These are phyloP conservation scores for Eumaeus atala DNA, from an alignment of 1,140 invertebrate species.

Conservation along the genomic window DNA sequence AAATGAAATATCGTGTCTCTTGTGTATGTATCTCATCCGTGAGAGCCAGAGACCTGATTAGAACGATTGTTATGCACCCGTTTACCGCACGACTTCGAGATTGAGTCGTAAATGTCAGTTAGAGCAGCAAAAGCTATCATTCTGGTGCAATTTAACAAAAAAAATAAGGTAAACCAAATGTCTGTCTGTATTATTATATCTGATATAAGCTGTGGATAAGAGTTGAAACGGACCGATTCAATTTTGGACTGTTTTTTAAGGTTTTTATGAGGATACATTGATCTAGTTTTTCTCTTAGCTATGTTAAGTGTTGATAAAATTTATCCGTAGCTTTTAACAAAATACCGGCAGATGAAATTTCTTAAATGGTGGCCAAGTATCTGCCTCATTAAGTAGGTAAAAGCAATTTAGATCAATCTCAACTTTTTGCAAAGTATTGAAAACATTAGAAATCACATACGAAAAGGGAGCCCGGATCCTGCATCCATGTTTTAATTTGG, in stretches of 20 bases:
- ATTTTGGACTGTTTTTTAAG: not conserved
- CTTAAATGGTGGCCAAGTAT: too few relatives aligned
- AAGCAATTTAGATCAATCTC: too few relatives aligned
- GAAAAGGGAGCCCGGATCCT: too few relatives aligned
- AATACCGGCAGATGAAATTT: too few relatives aligned
- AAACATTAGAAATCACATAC: too few relatives aligned
- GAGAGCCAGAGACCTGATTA: conserved; percentile 38
- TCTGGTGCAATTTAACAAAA: conserved; percentile 56
- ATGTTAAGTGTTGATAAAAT: too few relatives aligned
- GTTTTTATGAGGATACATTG: too few relatives aligned
- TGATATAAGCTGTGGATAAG: conserved; percentile 20
- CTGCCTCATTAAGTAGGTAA: too few relatives aligned
- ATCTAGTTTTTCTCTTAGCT: too few relatives aligned
- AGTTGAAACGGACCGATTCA: conserved; percentile 17
- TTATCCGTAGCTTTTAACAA: too few relatives aligned
- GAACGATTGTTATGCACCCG: conserved; percentile 46
- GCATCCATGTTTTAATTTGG: too few relatives aligned
- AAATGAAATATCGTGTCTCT: not conserved
- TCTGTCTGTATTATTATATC: conserved; percentile 39
- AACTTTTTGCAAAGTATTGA: too few relatives aligned
- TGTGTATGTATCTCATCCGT: not conserved
- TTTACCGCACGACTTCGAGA: conserved; percentile 48
- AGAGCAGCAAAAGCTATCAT: conserved; percentile 54
- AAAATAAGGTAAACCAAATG: conserved; percentile 45
- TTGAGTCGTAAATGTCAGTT: conserved; percentile 69